Evolutionary conservation across 1,140 invertebrate genomes (phyloP).

Genomic region (Streblospio benedicti): DNA sequence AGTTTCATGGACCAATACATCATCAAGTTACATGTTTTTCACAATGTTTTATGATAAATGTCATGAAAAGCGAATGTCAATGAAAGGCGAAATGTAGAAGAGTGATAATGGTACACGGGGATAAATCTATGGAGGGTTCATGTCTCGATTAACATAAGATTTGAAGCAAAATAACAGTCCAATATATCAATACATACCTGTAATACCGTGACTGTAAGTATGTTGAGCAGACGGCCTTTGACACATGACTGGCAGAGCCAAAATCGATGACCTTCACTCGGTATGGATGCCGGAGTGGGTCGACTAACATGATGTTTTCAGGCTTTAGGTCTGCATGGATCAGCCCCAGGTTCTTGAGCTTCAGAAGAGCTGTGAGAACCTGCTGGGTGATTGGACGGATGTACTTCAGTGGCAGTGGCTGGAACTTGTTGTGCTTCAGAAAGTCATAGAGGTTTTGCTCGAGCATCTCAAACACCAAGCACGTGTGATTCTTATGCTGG

Average conservation of each 20-base stretch:
- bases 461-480: conserved; percentile 99
- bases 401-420: conserved; percentile 91
- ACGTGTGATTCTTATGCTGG: conserved; percentile 99
- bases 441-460: conserved; percentile 99
- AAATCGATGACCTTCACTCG: conserved; percentile 96
- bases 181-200: conserved; percentile 53
- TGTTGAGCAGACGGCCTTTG: conserved; percentile 98
- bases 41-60: no score
- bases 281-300: conserved; percentile 93
- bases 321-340: conserved; percentile 99
- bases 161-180: no score
- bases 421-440: conserved; percentile 99
- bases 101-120: no score
- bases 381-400: conserved; percentile 98
- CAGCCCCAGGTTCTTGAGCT: conserved; percentile 95
- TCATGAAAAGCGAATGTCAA: no score
- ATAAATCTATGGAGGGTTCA: no score
- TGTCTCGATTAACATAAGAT: no score
- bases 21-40: no score
- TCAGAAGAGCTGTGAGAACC: conserved; percentile 93
- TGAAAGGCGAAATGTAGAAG: no score
- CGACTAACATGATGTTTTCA: conserved; percentile 99
- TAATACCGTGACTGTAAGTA: conserved; percentile 99
- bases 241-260: conserved; percentile 96
- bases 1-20: no score